Conservation (phyloP, 2,888 invertebrate genomes). For the Perithous albicinctus region DNA sequence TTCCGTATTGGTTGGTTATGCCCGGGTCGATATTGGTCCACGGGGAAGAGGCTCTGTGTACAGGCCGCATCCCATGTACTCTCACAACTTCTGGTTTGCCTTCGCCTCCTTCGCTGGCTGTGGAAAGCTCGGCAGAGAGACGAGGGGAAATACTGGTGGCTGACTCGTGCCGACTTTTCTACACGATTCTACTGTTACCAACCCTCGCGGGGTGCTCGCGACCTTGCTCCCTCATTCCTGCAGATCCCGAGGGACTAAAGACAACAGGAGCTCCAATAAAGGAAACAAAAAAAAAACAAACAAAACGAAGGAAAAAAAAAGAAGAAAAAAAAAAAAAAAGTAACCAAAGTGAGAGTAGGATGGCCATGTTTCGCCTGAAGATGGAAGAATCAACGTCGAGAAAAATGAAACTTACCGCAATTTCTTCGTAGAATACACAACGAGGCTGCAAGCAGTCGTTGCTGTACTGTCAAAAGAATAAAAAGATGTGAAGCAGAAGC, state of each 20-base stretch:
- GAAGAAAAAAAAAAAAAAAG: slow-evolving; percentile 6
- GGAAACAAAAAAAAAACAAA: slow-evolving; percentile 28
- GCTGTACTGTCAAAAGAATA: slow-evolving; percentile 3
- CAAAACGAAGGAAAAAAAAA: slow-evolving; percentile 16
- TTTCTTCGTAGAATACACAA: slow-evolving; percentile 25
- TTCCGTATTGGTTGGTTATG: slow-evolving; percentile 75
- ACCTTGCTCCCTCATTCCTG: slow-evolving; percentile 20
- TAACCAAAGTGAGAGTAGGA: slow-evolving; percentile 1
- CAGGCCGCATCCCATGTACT: slow-evolving; percentile 50
- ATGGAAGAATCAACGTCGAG: slow-evolving; percentile 20
- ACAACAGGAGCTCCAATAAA: slow-evolving; percentile 4
- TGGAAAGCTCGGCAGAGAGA: neutral
- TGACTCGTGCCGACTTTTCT: slow-evolving; percentile 13
- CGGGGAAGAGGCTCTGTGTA: slow-evolving; percentile 64
- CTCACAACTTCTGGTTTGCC: slow-evolving; percentile 39
- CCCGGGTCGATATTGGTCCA: slow-evolving; percentile 77
- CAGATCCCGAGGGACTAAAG: slow-evolving; percentile 41
- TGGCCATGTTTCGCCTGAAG: neutral
- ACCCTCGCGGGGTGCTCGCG: slow-evolving; percentile 7
- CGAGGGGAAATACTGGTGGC: slow-evolving; percentile 19
- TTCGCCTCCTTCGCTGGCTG: slow-evolving; percentile 13
- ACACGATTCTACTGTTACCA: slow-evolving; percentile 42
- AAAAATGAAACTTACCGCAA: slow-evolving; percentile 37
- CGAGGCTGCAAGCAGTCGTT: slow-evolving; percentile 10
- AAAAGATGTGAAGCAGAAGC: neutral